Conservation (phyloP, 2,888 invertebrate genomes). For the Lasioglossum morio region DNA sequence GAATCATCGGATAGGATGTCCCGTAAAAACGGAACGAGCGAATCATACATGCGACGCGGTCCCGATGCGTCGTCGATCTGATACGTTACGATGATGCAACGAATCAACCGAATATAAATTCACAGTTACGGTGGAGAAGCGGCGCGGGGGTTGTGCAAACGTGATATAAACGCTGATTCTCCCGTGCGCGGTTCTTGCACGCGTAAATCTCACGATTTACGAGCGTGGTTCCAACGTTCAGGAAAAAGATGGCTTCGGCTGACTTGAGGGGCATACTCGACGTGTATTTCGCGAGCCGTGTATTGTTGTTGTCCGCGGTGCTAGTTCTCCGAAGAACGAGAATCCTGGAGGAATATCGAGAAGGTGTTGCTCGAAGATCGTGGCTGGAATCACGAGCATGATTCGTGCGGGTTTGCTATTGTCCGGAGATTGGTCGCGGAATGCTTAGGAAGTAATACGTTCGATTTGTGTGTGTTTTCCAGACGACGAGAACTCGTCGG, state of each 20-base stretch:
- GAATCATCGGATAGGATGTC: background rate
- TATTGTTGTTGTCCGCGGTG: background rate
- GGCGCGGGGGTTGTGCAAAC: background rate
- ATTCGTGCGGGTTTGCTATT: background rate
- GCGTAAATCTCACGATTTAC: slow-evolving; percentile 57
- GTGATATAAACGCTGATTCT: slow-evolving; percentile 56
- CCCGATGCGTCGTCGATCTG: slow-evolving; percentile 38
- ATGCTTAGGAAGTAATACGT: background rate
- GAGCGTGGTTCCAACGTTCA: slow-evolving; percentile 21
- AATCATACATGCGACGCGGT: slow-evolving; percentile 15
- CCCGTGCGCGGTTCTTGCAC: slow-evolving; percentile 42
- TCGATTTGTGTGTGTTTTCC: slow-evolving; percentile 79
- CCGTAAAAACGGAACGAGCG: slow-evolving; percentile 24
- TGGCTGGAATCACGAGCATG: background rate
- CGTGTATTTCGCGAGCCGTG: slow-evolving; percentile 14
- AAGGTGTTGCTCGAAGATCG: background rate
- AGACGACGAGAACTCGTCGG: slow-evolving; percentile 92
- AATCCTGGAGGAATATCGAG: background rate
- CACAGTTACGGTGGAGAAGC: slow-evolving; percentile 6
- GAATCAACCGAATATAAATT: slow-evolving; percentile 59
- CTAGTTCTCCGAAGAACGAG: background rate
- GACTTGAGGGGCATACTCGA: slow-evolving; percentile 34
- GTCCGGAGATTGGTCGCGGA: background rate
- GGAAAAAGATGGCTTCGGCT: slow-evolving; percentile 46
- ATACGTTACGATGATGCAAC: slow-evolving; percentile 49